phyloP scores from a whole-genome alignment of 2,888 invertebrate genomes.

The Acleris sparsana region DNA sequence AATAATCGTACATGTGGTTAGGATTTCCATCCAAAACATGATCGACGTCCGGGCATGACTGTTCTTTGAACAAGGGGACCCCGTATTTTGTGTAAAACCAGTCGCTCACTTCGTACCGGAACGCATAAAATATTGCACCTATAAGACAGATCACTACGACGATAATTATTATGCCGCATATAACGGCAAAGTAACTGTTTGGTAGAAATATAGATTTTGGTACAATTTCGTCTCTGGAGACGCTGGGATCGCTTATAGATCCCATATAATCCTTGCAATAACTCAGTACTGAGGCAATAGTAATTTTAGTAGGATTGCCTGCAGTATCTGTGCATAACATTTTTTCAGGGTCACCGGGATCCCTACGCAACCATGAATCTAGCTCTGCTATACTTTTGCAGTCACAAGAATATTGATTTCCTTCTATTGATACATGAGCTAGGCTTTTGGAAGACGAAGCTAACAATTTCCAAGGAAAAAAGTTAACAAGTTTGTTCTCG shows the following conservation, averaged over 20 bases:
- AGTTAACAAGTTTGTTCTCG: constrained; percentile 90
- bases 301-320: constrained; percentile 79
- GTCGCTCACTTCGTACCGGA: constrained; percentile 89
- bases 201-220: constrained; percentile 86
- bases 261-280: constrained; percentile 87
- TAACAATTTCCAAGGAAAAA: constrained; percentile 88
- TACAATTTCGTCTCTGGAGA: constrained; percentile 78
- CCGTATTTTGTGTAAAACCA: constrained; percentile 92
- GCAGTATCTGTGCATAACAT: constrained; percentile 86
- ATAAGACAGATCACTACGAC: constrained; percentile 87
- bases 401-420: constrained; percentile 93
- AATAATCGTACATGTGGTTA: constrained; percentile 92
- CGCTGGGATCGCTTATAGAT: constrained; percentile 70
- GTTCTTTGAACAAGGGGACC: constrained; percentile 89
- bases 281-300: constrained; percentile 80
- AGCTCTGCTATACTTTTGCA: constrained; percentile 88
- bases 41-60: constrained; percentile 83
- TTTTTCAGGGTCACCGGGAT: constrained; percentile 87
- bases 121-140: constrained; percentile 88
- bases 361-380: constrained; percentile 87
- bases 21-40: constrained; percentile 87
- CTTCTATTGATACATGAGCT: constrained; percentile 88
- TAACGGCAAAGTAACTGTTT: constrained; percentile 88
- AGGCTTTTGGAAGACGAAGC: constrained; percentile 84
- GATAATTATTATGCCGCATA: constrained; percentile 88